Evolutionary conservation across 2,113 vertebrate genomes (phyloP).

Genomic region (Chaetops frenatus): DNA sequence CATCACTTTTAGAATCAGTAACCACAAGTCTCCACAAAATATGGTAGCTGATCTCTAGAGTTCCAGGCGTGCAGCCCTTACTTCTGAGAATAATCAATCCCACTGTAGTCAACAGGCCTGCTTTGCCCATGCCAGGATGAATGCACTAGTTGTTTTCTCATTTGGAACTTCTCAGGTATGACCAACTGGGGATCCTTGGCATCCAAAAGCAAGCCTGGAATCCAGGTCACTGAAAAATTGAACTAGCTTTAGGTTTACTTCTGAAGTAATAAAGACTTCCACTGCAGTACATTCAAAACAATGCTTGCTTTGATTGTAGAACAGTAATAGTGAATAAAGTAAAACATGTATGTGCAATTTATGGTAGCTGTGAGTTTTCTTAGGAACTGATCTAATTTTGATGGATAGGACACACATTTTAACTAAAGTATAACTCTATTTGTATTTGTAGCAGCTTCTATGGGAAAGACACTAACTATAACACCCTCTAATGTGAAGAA

Average conservation of each 20-base stretch:
- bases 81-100: background rate
- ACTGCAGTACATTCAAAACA: background rate
- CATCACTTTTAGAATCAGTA: background rate
- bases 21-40: conserved; percentile 13
- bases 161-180: background rate
- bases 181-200: background rate
- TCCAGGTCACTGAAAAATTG: background rate
- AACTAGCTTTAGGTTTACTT: background rate
- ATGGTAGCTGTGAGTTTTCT: background rate
- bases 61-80: background rate
- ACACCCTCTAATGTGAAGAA: background rate
- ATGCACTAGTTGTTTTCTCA: background rate
- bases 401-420: background rate
- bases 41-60: background rate
- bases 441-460: background rate
- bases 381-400: background rate
- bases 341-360: background rate
- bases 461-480: background rate
- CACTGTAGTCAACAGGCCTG: background rate
- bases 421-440: background rate
- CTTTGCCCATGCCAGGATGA: background rate
- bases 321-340: background rate
- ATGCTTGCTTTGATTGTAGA: background rate
- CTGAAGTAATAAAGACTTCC: background rate
- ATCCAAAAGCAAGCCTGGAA: background rate